Percentiles rank a stretch among this genome's conserved stretches.
phyloP scores from a whole-genome alignment of 2,888 invertebrate genomes.

The Sarcophaga caerulescens region DNA sequence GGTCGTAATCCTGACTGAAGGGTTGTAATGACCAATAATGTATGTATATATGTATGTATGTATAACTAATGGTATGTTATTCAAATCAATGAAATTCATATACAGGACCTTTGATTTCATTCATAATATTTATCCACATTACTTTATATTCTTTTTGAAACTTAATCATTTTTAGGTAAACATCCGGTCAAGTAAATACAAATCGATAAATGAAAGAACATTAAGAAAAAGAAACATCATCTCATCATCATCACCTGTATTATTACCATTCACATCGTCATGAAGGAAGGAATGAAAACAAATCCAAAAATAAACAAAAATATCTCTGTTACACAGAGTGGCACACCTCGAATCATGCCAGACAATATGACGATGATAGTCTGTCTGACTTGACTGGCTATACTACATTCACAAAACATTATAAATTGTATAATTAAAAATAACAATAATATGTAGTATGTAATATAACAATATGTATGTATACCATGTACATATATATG shows the following conservation, averaged over 20 bases:
- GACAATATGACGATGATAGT: slow-evolving; percentile 56
- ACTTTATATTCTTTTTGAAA: background rate
- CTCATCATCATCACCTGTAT: slow-evolving; percentile 55
- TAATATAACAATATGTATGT: background rate
- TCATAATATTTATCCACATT: background rate
- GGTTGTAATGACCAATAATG: too few relatives aligned
- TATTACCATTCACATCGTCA: slow-evolving; percentile 13
- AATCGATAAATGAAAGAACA: slow-evolving; percentile 33
- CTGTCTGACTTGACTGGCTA: background rate
- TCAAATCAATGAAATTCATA: background rate
- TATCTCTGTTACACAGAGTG: slow-evolving; percentile 9
- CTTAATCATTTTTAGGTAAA: slow-evolving; percentile 60
- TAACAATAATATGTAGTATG: slow-evolving; percentile 12
- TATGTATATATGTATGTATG: too few relatives aligned
- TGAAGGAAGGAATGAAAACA: slow-evolving; percentile 6
- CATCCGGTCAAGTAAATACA: slow-evolving; percentile 63
- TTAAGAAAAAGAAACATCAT: slow-evolving; percentile 40
- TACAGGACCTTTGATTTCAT: background rate
- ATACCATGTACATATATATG: too few relatives aligned
- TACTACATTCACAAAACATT: slow-evolving; percentile 33
- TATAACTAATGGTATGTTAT: background rate
- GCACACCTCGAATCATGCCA: slow-evolving; percentile 57
- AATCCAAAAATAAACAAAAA: slow-evolving; percentile 5
- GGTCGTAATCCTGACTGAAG: too few relatives aligned
- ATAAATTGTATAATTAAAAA: slow-evolving; percentile 12